These are phyloP conservation scores for Gymnothorax reevesii DNA, from an alignment of 2,797 vertebrate species.

Conservation along the genomic window DNA sequence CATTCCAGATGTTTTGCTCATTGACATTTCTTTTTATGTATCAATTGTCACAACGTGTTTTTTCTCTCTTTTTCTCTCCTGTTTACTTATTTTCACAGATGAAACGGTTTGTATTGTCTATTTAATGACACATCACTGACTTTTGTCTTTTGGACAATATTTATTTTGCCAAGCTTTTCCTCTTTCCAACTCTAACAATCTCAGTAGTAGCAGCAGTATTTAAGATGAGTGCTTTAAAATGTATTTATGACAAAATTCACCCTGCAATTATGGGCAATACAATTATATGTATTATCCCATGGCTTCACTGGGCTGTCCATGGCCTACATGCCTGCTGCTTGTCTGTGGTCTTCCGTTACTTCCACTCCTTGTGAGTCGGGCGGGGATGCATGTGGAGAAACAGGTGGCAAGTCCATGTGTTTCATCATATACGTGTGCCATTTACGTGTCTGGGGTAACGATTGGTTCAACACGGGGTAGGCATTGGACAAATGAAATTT, in stretches of 20 bases:
- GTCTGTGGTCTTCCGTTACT: background rate
- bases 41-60: background rate
- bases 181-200: background rate
- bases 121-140: background rate
- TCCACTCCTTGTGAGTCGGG: background rate
- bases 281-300: background rate
- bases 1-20: conserved; percentile 5
- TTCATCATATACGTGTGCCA: no score
- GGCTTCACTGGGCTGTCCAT: background rate
- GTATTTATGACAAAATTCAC: background rate
- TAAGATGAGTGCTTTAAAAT: background rate
- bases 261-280: conserved; percentile 13
- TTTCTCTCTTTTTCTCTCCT: background rate
- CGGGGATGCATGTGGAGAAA: background rate
- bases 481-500: no score
- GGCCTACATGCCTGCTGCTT: background rate
- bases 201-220: background rate
- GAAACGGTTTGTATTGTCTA: conserved; percentile 24
- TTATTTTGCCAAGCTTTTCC: background rate
- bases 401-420: no score
- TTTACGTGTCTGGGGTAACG: no score
- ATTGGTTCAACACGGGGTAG: no score
- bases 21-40: background rate
- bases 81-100: background rate
- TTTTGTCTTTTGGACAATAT: conserved; percentile 8